Percentiles rank a stretch among this genome's conserved stretches.
These are phyloP conservation scores for Bombylius discolor DNA, from an alignment of 2,888 invertebrate species.

Conservation along the genomic window DNA sequence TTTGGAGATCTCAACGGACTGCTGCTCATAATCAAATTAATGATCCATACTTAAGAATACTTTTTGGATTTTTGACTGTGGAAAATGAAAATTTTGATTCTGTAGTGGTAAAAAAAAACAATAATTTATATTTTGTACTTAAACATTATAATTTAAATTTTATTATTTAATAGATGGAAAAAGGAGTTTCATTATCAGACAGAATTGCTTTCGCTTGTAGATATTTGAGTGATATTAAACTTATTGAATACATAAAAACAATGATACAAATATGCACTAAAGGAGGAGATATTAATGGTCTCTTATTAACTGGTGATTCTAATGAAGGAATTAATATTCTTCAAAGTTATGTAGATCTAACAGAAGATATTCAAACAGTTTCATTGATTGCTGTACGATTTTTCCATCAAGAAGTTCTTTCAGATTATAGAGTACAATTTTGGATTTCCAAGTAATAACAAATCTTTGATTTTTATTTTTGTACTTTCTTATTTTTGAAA, in stretches of 20 bases:
- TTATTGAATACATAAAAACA: slow-evolving; percentile 63
- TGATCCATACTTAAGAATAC: slow-evolving; percentile 83
- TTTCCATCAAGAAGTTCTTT: slow-evolving; percentile 55
- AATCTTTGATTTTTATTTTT: not conserved
- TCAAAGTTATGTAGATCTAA: slow-evolving; percentile 73
- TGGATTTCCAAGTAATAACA: slow-evolving; percentile 52
- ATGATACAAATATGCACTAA: slow-evolving; percentile 57
- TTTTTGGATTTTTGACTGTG: slow-evolving; percentile 80
- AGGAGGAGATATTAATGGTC: slow-evolving; percentile 69
- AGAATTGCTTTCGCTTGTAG: slow-evolving; percentile 83
- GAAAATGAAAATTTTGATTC: slow-evolving; percentile 62
- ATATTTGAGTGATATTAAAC: slow-evolving; percentile 66
- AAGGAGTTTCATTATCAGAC: slow-evolving; percentile 72
- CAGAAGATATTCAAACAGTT: slow-evolving; percentile 85
- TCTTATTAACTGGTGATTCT: slow-evolving; percentile 69
- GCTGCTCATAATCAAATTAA: slow-evolving; percentile 60
- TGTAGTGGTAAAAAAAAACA: slow-evolving; percentile 48
- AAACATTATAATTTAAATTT: not conserved
- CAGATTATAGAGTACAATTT: slow-evolving; percentile 45
- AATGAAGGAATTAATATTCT: slow-evolving; percentile 64
- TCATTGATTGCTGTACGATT: slow-evolving; percentile 68
- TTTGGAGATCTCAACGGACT: slow-evolving; percentile 66
- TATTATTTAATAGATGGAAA: slow-evolving; percentile 52
- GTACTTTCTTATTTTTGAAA: not conserved
- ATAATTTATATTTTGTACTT: not conserved